phyloP scores from a whole-genome alignment of 2,113 vertebrate genomes.

The Glaucidium brasilianum region DNA sequence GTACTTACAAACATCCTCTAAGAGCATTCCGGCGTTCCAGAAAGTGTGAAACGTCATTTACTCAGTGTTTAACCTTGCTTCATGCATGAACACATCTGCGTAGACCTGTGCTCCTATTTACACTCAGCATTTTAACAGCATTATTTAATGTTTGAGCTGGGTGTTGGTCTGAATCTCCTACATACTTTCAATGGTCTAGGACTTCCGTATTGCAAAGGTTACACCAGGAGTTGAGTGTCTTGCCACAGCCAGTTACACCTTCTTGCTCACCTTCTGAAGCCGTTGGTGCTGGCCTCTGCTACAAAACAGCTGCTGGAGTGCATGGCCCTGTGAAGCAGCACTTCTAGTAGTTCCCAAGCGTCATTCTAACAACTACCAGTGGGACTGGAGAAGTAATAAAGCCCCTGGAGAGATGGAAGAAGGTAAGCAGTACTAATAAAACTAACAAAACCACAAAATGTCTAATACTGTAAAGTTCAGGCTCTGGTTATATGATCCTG shows the following conservation, averaged over 20 bases:
- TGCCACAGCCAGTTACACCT: background rate
- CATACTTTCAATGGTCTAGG: background rate
- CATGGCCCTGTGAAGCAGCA: background rate
- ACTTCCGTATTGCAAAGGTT: background rate
- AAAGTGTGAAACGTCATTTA: background rate
- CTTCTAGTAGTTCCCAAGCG: background rate
- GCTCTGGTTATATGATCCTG: background rate
- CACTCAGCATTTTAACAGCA: background rate
- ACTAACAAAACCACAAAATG: background rate
- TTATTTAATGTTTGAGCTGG: background rate
- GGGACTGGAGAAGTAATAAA: background rate
- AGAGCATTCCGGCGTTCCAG: background rate
- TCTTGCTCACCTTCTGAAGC: background rate
- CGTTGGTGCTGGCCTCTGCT: background rate
- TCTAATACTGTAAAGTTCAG: background rate
- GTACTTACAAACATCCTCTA: background rate
- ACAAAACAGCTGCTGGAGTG: background rate
- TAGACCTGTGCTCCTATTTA: background rate
- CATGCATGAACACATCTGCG: rapidly evolving
- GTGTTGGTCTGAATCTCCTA: background rate
- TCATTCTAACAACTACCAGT: background rate
- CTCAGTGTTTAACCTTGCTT: background rate
- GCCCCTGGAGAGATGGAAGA: background rate
- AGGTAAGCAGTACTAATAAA: background rate
- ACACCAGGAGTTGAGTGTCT: background rate